These are phyloP conservation scores for Dendrolimus punctatus DNA, from an alignment of 1,140 invertebrate genomes.

Conservation along the genomic window DNA sequence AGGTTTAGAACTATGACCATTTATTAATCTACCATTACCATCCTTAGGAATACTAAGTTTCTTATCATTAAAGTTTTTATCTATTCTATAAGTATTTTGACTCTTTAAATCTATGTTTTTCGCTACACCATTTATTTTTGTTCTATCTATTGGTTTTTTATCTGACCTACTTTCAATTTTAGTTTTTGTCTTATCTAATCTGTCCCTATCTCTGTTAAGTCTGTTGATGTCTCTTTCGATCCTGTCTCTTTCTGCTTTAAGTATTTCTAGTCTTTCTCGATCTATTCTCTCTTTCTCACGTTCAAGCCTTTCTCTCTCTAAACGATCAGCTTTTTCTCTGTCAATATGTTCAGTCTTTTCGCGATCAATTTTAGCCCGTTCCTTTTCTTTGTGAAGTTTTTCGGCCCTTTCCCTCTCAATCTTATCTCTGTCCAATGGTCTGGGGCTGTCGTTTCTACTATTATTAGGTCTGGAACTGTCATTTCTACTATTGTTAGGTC, in stretches of 20 bases:
- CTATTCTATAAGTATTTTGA: slow-evolving; percentile 65
- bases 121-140: slow-evolving; percentile 33
- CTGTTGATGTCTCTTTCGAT: slow-evolving; percentile 55
- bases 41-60: slow-evolving; percentile 24
- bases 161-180: slow-evolving; percentile 36
- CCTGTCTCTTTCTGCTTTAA: slow-evolving; percentile 55
- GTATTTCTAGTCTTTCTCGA: slow-evolving; percentile 46
- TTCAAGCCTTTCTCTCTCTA: slow-evolving; percentile 20
- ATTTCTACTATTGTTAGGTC: slow-evolving; percentile 28
- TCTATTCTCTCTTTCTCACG: slow-evolving; percentile 28
- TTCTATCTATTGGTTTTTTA: slow-evolving; percentile 40
- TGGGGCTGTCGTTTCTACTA: slow-evolving; percentile 28
- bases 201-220: slow-evolving; percentile 48
- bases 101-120: slow-evolving; percentile 60
- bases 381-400: slow-evolving; percentile 36
- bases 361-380: slow-evolving; percentile 28
- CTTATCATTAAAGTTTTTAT: slow-evolving; percentile 54
- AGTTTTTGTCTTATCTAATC: slow-evolving; percentile 50
- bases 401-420: slow-evolving; percentile 24
- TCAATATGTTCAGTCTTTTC: slow-evolving; percentile 28
- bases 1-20: slow-evolving; percentile 47
- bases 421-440: slow-evolving; percentile 35
- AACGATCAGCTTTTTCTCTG: too few relatives aligned
- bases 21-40: slow-evolving; percentile 27
- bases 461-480: slow-evolving; percentile 25